Evolutionary conservation across 2,797 vertebrate species (phyloP), one percentile per base, ranked within the genome.

Genomic region (Tadarida brasiliensis): DNA sequence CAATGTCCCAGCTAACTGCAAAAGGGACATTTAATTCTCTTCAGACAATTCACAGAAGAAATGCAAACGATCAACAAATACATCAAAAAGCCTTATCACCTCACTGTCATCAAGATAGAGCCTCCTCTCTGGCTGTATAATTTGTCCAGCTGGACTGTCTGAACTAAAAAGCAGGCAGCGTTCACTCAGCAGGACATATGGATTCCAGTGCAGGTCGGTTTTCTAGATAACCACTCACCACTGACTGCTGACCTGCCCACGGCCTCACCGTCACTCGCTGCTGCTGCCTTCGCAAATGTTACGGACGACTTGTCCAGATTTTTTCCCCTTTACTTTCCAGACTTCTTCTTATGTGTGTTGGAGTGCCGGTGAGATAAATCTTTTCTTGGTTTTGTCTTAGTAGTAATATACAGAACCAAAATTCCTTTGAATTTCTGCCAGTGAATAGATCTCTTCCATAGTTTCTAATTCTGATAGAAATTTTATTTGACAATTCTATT

Each of bases 391-490:
- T 63, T 70, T 20, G 30, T 26, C 47, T 92, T 87, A 56, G 33
- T 35, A 17, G 10, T 35, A 67, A 67, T 14, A 51, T 14, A 19
- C 3, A 17, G 19, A 84, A 2, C 11, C 39, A 44, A 49, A 44
- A 85, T 26, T 59, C 30, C 74, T 85, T 47, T 56, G 35, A 30
- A 63, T 90, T 54, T 63, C 47, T 87, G 49, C 67, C 30, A 33
- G n/a, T n/a, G 24, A 70, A 26, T 16, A 74, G 39, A 71, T 70
- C n/a, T 28, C 47, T 57, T 71, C 22, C 56, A 65, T 11, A 67
- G n/a, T 77, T 86, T 76, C 17, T 61, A 63, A 35, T 82, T 74
- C 47, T 68, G n/a, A n/a, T 15, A 22, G 28, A 56, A 71, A 89
- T 59, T 44, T 54, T 61, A 78, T 39, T 11, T 19, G 19, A 39